Evolutionary conservation across 2,113 vertebrate species (phyloP), one percentile per base, ranked within the genome.

Genomic region (Haplochromis burtoni): DNA sequence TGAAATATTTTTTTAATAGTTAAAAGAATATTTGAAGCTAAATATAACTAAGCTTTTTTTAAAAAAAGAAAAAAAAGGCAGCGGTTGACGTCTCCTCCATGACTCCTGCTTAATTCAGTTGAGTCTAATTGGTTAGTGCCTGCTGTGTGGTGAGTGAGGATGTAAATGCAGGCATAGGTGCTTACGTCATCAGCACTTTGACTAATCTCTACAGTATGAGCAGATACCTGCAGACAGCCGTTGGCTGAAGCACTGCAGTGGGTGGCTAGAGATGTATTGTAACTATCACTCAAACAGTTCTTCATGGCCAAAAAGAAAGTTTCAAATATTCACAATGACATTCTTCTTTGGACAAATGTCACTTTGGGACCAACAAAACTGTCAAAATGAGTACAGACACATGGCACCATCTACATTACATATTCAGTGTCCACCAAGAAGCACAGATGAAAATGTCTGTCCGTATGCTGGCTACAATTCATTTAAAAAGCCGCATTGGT

Each of bases 11-110:
- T 42, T 71, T 63, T 63, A 40, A 68, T 21, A 71, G 12, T 24
- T 45, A 26, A 16, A 73, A 10, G 13, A 45, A 45, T 26, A 45
- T 73, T 26, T 73, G 13, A 73, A 45, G 8, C 38, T 73, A 73
- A 73, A 24, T 71, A 42, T 24, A 42, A 71, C 66, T 16, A 24
- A 16, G 2, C 2, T 21, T 40, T 21, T 29, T 57, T 26, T 26
- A 0, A 7, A 24, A 6, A 11, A 54, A 16, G 2, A 2, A 1
- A 1, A 3, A 8, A 2, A 24, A 42, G 38, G 2, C 38, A 42
- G 66, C 45, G 4, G 21, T 45, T 45, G 4, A 73, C 2, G 8
- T 73, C 40, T 17, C 40, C 40, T 73, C 8, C 40, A 45, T 26
- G 40, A 73, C 21, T 73, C 68, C 40, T 73, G 21, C 66, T 73